phyloP scores from a whole-genome alignment of 1,140 invertebrate genomes.

The Magallana gigas region DNA sequence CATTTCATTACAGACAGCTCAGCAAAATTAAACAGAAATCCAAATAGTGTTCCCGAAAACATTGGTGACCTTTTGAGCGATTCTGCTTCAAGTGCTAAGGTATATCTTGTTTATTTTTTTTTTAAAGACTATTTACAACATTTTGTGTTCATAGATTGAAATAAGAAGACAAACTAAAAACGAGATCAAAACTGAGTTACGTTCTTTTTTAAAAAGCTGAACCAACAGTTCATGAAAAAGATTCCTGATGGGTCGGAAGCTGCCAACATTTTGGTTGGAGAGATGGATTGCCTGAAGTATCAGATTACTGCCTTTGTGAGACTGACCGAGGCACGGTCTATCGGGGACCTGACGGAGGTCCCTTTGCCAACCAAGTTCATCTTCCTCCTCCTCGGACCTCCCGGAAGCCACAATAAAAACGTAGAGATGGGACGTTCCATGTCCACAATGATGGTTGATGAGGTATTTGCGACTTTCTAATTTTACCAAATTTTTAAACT shows the following conservation, averaged over 20 bases:
- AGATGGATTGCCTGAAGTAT: conserved; percentile 94
- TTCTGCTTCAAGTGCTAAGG: conserved; percentile 70
- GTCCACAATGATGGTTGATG: conserved; percentile 97
- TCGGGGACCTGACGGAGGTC: conserved; percentile 95
- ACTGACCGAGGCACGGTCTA: conserved; percentile 89
- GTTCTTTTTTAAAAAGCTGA: conserved; percentile 64
- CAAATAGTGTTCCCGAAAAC: conserved; percentile 57
- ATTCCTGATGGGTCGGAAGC: conserved; percentile 97
- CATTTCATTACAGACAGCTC: conserved; percentile 24
- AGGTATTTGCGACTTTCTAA: conserved; percentile 79
- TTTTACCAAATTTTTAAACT: not conserved
- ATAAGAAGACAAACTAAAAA: not conserved
- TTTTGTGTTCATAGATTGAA: not conserved
- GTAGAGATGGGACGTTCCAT: conserved; percentile 97
- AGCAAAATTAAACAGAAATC: conserved; percentile 47
- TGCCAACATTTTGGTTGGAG: conserved; percentile 97
- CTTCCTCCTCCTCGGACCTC: conserved; percentile 95
- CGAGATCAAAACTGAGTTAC: not conserved
- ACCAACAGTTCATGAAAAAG: conserved; percentile 83
- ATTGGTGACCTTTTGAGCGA: conserved; percentile 66
- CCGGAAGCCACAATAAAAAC: conserved; percentile 88
- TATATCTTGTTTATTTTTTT: conserved; percentile 35
- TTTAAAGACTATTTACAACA: not conserved
- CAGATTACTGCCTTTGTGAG: conserved; percentile 93
- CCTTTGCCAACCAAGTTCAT: conserved; percentile 97